Base-by-base conservation (phyloP, 2,888 invertebrate species). In the Yponomeuta plumbellus region DNA sequence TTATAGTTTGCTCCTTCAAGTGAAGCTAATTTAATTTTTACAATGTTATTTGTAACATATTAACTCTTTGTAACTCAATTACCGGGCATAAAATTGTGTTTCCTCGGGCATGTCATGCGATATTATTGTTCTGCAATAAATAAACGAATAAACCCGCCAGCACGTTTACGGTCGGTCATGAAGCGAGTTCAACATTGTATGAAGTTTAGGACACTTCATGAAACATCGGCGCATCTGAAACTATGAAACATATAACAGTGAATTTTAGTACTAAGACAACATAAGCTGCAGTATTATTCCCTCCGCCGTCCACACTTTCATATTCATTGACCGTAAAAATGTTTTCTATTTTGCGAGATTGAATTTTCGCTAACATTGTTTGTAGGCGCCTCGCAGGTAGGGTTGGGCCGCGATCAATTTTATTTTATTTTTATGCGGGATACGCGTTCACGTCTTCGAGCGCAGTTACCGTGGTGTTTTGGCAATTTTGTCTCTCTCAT, bases 251-350 rank as follows among this genome's bases (percentile, higher is more conserved):
- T 22, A 56, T 61, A 64, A 64, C 70, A 72, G 71, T 75, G 72
- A 77, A 76, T 67, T 77, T 76, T 74, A 78, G 74, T 75, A 73
- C 75, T 78, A 80, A 83, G 78, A 81, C 76, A 77, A 74, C 77
- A 77, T 79, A 79, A 81, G 79, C 73, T 75, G 73, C 74, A 70
- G 69, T 71, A 72, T 74, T 75, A 75, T 73, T 75, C 73, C 71
- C 70, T 74, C 73, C 67, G 66, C 68, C 65, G 68, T 82, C 80
- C 80, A 85, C 83, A 83, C 81, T 87, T 86, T 85, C 83, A 81
- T 88, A 88, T 86, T 84, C 86, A 88, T 86, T 86, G 87, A 83
- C 86, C 86, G 86, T 87, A 88, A 86, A 88, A 85, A 85, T 85
- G 84, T 88, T 86, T 86, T 84, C 86, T 88, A 85, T 88, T 87